Percentiles rank a stretch among this genome's conserved stretches.
These are phyloP conservation scores for Probaryconus sp. DNA, from an alignment of 1,140 invertebrate species.

Conservation along the genomic window DNA sequence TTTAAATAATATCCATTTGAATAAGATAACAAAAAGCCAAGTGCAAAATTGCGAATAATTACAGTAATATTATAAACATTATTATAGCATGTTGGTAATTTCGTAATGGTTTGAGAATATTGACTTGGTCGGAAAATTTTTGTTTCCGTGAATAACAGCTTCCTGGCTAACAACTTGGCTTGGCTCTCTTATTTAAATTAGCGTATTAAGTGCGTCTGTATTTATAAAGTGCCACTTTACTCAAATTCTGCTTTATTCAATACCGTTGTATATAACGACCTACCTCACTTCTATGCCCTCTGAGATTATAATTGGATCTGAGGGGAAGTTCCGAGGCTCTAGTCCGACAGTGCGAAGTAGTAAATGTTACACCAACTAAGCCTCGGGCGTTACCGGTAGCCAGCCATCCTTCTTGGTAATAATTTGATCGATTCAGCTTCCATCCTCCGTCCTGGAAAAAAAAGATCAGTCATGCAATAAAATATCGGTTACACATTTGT, in stretches of 20 bases:
- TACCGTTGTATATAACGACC: constrained; percentile 63
- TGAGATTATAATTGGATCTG: constrained; percentile 98
- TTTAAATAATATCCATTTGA: no score
- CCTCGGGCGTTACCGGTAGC: constrained; percentile 96
- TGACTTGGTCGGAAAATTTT: no score
- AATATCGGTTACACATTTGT: constrained; percentile 17
- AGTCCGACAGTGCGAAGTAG: constrained; percentile 90
- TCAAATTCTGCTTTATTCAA: constrained; percentile 36
- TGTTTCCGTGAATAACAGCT: no score
- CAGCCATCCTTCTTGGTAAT: constrained; percentile 99
- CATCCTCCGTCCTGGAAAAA: constrained; percentile 91
- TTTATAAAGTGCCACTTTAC: constrained; percentile 42
- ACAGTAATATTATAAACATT: no score
- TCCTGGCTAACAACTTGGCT: no score
- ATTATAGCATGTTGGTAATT: no score
- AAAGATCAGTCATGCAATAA: constrained; percentile 22
- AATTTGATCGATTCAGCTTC: constrained; percentile 96
- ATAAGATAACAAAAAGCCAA: no score
- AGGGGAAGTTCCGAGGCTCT: constrained; percentile 88
- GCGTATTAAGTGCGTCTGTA: constrained; percentile 28
- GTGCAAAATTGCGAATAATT: no score
- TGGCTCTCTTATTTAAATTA: constrained; percentile 26
- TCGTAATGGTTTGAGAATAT: no score
- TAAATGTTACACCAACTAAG: constrained; percentile 97
- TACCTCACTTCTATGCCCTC: constrained; percentile 97